Evolutionary conservation across 1,140 invertebrate genomes (phyloP).

Genomic region (Trichoplusia ni): DNA sequence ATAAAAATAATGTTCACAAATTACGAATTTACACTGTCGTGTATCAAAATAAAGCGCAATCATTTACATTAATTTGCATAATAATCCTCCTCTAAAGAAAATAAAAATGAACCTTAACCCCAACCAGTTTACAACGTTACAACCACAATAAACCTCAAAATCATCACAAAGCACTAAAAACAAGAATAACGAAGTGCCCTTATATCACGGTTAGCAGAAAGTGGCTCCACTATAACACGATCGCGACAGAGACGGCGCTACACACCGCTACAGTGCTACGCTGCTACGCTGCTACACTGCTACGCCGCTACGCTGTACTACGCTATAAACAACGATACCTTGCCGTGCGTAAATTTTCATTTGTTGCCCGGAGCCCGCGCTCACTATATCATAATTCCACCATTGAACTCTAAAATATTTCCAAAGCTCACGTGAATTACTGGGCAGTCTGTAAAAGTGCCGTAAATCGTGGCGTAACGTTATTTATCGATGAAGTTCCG

Average conservation of each 20-base stretch:
- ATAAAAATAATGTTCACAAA: too few species aligned
- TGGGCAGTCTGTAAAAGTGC: conserved; percentile 28
- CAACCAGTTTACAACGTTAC: too few species aligned
- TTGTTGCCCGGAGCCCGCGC: conserved; percentile 23
- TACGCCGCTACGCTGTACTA: too few species aligned
- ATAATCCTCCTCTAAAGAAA: too few species aligned
- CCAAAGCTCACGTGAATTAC: conserved; percentile 39
- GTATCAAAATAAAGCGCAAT: too few species aligned
- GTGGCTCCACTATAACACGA: conserved; percentile 25
- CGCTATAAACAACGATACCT: conserved; percentile 49
- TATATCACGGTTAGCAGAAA: conserved; percentile 23
- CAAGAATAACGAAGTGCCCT: background rate
- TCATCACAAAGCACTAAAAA: background rate
- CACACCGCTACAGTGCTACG: too few species aligned
- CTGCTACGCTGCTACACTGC: too few species aligned
- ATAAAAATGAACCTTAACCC: too few species aligned
- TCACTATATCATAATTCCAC: conserved; percentile 51
- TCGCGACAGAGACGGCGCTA: conserved; percentile 27
- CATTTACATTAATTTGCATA: too few species aligned
- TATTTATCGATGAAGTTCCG: conserved; percentile 31
- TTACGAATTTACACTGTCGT: too few species aligned
- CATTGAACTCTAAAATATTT: conserved; percentile 56
- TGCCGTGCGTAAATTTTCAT: conserved; percentile 52
- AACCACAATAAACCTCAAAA: background rate
- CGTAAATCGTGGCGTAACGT: conserved; percentile 13